Evolutionary conservation across 2,888 invertebrate genomes (phyloP), one percentile per base, ranked within the genome.

Genomic region (Hermodice carunculata): DNA sequence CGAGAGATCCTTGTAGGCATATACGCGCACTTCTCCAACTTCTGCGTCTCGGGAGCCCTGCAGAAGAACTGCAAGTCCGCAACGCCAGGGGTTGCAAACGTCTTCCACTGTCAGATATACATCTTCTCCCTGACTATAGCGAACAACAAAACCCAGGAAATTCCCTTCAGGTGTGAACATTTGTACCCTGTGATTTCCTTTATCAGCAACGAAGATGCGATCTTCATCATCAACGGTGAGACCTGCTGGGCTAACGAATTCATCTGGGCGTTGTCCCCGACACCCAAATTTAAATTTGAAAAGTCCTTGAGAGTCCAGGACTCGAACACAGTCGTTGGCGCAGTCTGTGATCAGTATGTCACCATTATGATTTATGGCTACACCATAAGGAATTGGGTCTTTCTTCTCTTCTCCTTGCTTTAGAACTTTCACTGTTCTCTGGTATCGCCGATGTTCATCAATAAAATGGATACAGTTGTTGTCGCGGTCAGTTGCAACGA

Each of bases 191-290:
- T 87, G 87, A 75, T 89, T 89, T 51, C 88, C 88, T 87, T 88
- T 88, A 68, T 88, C 89, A 31, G 88, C 88, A 3, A 88, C 88
- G n/a, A 88, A 77, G 48, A 88, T 86, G 66, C 88, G 87, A 54
- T 87, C 87, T 66, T 85, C 83, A 28, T 79, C 77, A 70, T 88
- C 88, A 11, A 87, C 85, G 42, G 87, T 87, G 6, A 88, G 81
- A 6, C 89, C 89, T 24, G 88, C 88, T 0, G 89, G 89, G n/a
- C 88, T 88, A 75, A 88, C 87, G 70, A 88, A 88, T 77, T 88
- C 87, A 4, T 88, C 89, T 66, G 87, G 86, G 0, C 87, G 87
- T 69, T 87, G 86, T 22, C 88, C 88, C 70, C 87, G 87, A 29
- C 86, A 84, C 4, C 88, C 88, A 73, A 88, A 88, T 66, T 84